A percentile compares a stretch with the other conserved stretches of the same genome.
These are phyloP conservation scores for Malurus splendens DNA, from an alignment of 2,797 vertebrate species.

Conservation along the genomic window DNA sequence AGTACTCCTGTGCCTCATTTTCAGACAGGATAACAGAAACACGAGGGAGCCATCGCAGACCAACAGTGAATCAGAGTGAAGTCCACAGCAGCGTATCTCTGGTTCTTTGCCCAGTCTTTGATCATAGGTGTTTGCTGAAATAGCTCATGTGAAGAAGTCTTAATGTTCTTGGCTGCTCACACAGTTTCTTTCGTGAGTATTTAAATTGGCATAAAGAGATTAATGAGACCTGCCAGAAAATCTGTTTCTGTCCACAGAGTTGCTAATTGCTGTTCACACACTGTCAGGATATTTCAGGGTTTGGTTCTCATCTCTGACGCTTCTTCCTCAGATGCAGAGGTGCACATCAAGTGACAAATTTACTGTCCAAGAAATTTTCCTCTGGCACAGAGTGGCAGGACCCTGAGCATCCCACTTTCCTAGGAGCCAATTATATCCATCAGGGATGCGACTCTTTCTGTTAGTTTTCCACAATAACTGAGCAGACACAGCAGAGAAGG, in stretches of 20 bases:
- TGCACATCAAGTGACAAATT: not conserved
- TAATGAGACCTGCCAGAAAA: constrained; percentile 3
- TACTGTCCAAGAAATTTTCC: not conserved
- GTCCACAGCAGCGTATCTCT: not conserved
- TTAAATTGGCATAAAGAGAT: constrained; percentile 1
- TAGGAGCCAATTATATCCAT: not conserved
- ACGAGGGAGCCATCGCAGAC: not conserved
- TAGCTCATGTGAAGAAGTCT: not conserved
- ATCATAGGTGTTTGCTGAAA: not conserved
- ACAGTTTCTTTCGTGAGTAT: not conserved
- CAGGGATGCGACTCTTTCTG: not conserved
- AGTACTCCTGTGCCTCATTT: not conserved
- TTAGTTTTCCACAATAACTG: not conserved
- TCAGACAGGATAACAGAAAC: not conserved
- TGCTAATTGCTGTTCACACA: not conserved
- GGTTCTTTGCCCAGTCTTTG: not conserved
- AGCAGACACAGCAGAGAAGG: not conserved
- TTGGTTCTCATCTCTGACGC: not conserved
- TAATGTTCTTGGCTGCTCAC: not conserved
- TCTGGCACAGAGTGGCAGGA: not conserved
- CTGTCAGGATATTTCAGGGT: not conserved
- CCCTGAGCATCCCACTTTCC: not conserved
- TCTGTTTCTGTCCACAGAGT: not conserved
- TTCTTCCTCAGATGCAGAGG: not conserved
- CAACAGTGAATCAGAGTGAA: not conserved